Evolutionary conservation across 2,888 invertebrate species (phyloP).

Genomic region (Pristionchus mayeri): DNA sequence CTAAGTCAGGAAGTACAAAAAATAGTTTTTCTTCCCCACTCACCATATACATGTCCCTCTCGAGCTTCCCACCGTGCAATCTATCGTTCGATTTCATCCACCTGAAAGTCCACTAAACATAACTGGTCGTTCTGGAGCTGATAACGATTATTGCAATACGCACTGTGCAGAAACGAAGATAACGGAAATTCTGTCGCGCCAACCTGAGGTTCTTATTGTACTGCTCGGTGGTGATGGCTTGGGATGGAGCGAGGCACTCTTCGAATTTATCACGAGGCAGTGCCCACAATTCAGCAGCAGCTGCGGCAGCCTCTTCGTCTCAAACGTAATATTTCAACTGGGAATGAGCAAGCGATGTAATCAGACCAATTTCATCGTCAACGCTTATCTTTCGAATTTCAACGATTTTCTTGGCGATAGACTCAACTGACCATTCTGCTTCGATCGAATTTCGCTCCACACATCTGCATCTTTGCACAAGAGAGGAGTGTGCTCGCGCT

Average conservation of each 20-base stretch:
- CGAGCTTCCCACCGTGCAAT: neutral
- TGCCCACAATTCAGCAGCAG: neutral
- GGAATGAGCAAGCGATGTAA: no score
- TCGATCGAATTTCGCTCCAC: neutral
- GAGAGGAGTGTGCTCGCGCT: neutral
- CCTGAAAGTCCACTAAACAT: neutral
- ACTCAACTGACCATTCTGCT: neutral
- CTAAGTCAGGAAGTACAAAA: neutral
- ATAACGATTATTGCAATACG: no score
- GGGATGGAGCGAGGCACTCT: neutral
- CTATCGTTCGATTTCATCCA: neutral
- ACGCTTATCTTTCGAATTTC: neutral
- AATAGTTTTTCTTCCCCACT: neutral
- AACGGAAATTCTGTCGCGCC: neutral
- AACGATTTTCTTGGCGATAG: neutral
- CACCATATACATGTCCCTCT: neutral
- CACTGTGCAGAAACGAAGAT: no score
- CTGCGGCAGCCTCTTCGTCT: neutral
- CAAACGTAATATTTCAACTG: no score
- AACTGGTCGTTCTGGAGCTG: no score
- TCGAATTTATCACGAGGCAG: neutral
- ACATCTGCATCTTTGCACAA: neutral
- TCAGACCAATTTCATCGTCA: neutral
- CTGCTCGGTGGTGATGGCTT: neutral
- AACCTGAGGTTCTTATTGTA: neutral